These are phyloP conservation scores for Heterotis niloticus DNA, from an alignment of 2,113 vertebrate species.

Conservation along the genomic window DNA sequence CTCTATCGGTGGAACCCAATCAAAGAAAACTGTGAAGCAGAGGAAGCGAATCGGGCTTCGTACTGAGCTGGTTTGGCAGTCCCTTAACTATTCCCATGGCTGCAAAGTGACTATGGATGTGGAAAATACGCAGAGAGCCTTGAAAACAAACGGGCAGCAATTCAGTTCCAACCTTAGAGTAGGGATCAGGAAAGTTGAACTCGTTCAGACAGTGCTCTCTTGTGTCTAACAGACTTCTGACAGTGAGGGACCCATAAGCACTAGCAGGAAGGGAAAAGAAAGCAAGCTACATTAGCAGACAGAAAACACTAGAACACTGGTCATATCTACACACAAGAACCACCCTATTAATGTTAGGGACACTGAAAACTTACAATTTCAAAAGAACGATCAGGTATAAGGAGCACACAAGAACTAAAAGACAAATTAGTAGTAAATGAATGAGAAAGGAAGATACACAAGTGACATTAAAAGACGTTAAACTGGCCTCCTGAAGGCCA, in stretches of 20 bases:
- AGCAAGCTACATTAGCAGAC: slow-evolving; percentile 51
- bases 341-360: background rate
- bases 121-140: slow-evolving; percentile 14
- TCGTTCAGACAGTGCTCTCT: slow-evolving; percentile 96
- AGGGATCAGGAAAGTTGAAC: slow-evolving; percentile 97
- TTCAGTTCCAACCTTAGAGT: slow-evolving; percentile 81
- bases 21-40: background rate
- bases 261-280: slow-evolving; percentile 60
- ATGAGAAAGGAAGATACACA: too few relatives aligned
- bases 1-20: background rate
- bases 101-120: background rate
- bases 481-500: background rate
- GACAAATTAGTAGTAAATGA: background rate
- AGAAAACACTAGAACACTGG: slow-evolving; percentile 10
- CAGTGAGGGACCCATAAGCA: slow-evolving; percentile 93
- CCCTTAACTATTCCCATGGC: background rate
- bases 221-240: slow-evolving; percentile 93
- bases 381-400: background rate
- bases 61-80: background rate
- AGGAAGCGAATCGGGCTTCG: background rate
- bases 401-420: background rate
- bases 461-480: background rate
- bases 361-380: background rate
- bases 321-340: slow-evolving; percentile 19
- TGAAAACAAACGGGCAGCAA: slow-evolving; percentile 7